These are phyloP conservation scores for Drosophila robusta DNA, from an alignment of 2,888 invertebrate species.

Conservation along the genomic window DNA sequence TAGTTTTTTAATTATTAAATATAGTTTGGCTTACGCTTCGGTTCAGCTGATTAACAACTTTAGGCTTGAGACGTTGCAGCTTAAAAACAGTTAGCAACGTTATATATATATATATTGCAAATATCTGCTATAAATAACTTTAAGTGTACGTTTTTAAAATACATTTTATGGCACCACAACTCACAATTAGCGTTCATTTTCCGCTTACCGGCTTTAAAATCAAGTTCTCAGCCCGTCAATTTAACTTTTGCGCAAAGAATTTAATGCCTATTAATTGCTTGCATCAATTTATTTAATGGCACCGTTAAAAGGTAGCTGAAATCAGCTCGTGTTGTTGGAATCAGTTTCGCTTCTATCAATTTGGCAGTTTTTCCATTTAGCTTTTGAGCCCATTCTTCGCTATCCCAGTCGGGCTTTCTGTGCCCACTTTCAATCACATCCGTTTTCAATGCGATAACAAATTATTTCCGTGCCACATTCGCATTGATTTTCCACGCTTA, in stretches of 20 bases:
- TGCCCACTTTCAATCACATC: conserved; percentile 50
- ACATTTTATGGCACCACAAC: background rate
- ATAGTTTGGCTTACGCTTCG: too few species aligned
- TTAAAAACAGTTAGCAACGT: background rate
- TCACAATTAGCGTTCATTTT: background rate
- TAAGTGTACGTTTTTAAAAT: background rate
- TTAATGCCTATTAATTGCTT: conserved; percentile 42
- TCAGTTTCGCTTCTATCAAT: conserved; percentile 14
- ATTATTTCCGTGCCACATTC: conserved; percentile 73
- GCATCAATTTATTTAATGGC: conserved; percentile 50
- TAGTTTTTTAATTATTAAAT: too few species aligned
- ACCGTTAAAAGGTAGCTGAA: conserved; percentile 4
- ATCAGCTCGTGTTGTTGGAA: conserved; percentile 4
- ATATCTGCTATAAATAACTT: background rate
- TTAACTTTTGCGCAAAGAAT: background rate
- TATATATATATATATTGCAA: background rate
- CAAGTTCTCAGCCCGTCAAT: background rate
- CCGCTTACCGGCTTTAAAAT: background rate
- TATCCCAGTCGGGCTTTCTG: conserved; percentile 12
- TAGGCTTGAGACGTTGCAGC: too few species aligned
- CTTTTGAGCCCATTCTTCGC: conserved; percentile 26
- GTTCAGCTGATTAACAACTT: too few species aligned
- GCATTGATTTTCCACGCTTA: conserved; percentile 63
- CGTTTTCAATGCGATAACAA: conserved; percentile 68
- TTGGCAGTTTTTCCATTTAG: conserved; percentile 11